Percentiles rank a stretch among this genome's conserved stretches.
Evolutionary conservation across 2,888 invertebrate species (phyloP).

Genomic region (Sceliomorpha sp.): DNA sequence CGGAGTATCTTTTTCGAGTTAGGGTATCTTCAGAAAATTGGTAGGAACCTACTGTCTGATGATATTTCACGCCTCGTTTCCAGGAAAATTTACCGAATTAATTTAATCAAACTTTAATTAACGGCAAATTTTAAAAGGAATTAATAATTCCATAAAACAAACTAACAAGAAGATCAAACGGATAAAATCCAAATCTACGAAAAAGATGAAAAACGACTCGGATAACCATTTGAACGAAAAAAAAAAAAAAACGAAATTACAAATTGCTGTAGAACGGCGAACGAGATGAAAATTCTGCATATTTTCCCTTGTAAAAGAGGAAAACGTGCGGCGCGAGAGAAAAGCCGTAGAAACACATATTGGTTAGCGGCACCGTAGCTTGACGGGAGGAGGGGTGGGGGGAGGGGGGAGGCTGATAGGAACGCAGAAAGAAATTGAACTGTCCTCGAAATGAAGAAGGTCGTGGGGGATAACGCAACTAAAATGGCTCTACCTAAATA

Average conservation of each 20-base stretch:
- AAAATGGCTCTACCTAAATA: constrained; percentile 33
- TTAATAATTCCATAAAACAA: too few relatives aligned
- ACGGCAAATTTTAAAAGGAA: constrained; percentile 24
- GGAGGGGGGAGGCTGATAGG: too few relatives aligned
- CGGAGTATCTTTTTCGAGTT: too few relatives aligned
- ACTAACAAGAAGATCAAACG: too few relatives aligned
- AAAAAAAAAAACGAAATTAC: constrained; percentile 67
- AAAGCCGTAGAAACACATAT: constrained; percentile 39
- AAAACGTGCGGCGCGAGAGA: constrained; percentile 18
- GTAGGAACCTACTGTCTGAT: too few relatives aligned
- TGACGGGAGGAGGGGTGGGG: too few relatives aligned
- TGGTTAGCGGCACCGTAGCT: too few relatives aligned
- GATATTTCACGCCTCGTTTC: too few relatives aligned
- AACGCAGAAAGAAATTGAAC: constrained; percentile 46
- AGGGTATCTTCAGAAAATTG: too few relatives aligned
- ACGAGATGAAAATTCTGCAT: constrained; percentile 64
- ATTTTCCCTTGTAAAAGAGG: constrained; percentile 27
- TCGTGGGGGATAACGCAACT: constrained; percentile 36
- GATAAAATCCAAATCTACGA: too few relatives aligned
- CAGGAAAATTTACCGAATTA: too few relatives aligned
- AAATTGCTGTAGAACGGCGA: constrained; percentile 63
- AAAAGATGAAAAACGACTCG: constrained; percentile 20
- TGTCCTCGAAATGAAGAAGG: constrained; percentile 44
- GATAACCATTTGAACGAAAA: constrained; percentile 69
- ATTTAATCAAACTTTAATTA: too few relatives aligned